phyloP scores from a whole-genome alignment of 1,140 invertebrate genomes.

The Anoplophora glabripennis region DNA sequence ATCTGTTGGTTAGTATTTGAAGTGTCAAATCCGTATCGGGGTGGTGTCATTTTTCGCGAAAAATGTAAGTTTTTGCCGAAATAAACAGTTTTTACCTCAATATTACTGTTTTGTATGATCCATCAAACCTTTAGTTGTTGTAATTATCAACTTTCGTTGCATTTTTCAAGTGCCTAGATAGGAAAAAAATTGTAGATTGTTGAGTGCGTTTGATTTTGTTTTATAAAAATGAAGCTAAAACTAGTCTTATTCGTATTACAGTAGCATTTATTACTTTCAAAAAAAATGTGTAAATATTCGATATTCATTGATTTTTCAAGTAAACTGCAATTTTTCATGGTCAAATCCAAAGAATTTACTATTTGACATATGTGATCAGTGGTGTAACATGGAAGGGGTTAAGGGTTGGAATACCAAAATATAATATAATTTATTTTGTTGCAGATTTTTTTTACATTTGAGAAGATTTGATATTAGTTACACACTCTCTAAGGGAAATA shows the following conservation, averaged over 20 bases:
- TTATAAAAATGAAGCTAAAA: constrained; percentile 8
- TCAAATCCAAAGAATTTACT: background rate
- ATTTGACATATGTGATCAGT: constrained; percentile 6
- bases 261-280: too few relatives aligned
- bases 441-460: background rate
- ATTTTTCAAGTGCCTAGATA: constrained; percentile 2
- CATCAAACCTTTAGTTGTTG: constrained; percentile 1
- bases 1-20: background rate
- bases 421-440: constrained; percentile 1
- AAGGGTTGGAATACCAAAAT: background rate
- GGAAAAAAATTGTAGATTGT: constrained; percentile 7
- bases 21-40: constrained; percentile 29
- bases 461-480: background rate
- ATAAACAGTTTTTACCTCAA: constrained; percentile 11
- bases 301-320: background rate
- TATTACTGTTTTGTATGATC: background rate
- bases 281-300: background rate
- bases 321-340: background rate
- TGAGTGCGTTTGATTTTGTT: constrained; percentile 29
- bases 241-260: constrained; percentile 16
- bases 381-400: background rate
- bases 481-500: constrained; percentile 7
- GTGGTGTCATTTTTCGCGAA: constrained; percentile 30
- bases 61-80: constrained; percentile 27
- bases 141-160: background rate